These are phyloP conservation scores for Thaleichthys pacificus DNA, from an alignment of 2,797 vertebrate genomes.

Conservation along the genomic window DNA sequence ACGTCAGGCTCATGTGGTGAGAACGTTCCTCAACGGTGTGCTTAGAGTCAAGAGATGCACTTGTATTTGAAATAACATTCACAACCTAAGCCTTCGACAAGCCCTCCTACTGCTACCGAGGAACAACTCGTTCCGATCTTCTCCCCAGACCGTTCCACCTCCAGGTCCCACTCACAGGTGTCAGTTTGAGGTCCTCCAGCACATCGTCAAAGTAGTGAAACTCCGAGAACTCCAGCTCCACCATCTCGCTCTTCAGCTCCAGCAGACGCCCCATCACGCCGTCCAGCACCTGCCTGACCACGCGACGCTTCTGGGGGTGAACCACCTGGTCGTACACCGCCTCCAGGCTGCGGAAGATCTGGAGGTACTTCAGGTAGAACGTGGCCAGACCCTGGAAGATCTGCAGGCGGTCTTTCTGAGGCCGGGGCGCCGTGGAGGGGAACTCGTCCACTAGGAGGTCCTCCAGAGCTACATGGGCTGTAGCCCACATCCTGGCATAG, in stretches of 20 bases:
- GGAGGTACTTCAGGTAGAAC: conserved; percentile 81
- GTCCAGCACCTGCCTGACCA: conserved; percentile 73
- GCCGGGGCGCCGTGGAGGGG: conserved; percentile 51
- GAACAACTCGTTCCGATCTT: neutral
- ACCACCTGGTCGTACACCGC: conserved; percentile 69
- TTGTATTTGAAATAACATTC: too few relatives aligned
- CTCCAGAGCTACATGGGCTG: conserved; percentile 74
- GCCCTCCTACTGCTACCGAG: too few relatives aligned
- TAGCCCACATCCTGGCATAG: conserved; percentile 78
- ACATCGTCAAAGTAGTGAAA: conserved; percentile 79
- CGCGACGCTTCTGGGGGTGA: conserved; percentile 76
- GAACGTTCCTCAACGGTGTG: neutral
- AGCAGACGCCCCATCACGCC: conserved; percentile 82
- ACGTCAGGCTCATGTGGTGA: neutral
- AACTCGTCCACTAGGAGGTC: conserved; percentile 73
- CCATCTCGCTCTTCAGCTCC: conserved; percentile 85
- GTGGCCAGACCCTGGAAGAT: conserved; percentile 71
- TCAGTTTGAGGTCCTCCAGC: conserved; percentile 76
- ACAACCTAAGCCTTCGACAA: too few relatives aligned
- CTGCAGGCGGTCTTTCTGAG: conserved; percentile 58
- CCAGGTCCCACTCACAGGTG: conserved; percentile 70
- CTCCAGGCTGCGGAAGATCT: conserved; percentile 77
- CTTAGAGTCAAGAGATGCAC: neutral
- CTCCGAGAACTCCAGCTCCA: conserved; percentile 78
- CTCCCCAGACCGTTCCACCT: neutral